These are phyloP conservation scores for Clarias batrachus DNA, from an alignment of 2,113 vertebrate genomes.

Conservation along the genomic window DNA sequence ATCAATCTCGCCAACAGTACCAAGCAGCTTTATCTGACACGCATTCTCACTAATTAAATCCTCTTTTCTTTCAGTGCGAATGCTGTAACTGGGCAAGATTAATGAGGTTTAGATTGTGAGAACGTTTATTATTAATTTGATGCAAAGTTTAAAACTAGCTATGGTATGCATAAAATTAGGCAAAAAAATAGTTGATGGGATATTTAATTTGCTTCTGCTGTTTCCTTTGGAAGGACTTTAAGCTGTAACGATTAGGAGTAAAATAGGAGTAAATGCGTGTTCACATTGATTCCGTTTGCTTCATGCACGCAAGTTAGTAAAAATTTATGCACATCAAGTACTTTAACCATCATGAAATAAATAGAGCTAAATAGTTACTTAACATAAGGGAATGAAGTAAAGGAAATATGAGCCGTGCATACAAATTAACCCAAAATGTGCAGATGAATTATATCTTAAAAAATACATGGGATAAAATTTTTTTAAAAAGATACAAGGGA, in stretches of 20 bases:
- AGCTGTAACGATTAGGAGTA: background rate
- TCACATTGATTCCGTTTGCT: background rate
- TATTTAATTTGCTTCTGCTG: background rate
- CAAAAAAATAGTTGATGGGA: background rate
- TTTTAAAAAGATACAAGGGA: too few species aligned
- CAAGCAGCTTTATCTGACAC: slow-evolving; percentile 31
- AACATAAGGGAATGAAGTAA: too few species aligned
- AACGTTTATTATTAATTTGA: background rate
- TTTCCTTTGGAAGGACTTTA: background rate
- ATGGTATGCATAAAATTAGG: background rate
- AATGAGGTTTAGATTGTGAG: background rate
- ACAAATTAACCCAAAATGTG: too few species aligned
- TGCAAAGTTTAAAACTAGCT: background rate
- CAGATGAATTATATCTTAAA: too few species aligned
- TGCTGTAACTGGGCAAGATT: background rate
- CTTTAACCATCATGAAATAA: too few species aligned
- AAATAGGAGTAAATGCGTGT: background rate
- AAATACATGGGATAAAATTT: too few species aligned
- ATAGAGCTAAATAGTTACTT: too few species aligned
- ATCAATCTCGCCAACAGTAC: slow-evolving; percentile 30
- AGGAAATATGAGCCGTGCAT: too few species aligned
- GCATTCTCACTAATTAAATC: slow-evolving; percentile 6
- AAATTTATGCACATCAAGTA: too few species aligned
- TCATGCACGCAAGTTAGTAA: too few species aligned
- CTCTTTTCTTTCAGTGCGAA: background rate